These are phyloP conservation scores for Onychomys arenicola DNA, from an alignment of 2,797 vertebrate genomes.

Conservation along the genomic window DNA sequence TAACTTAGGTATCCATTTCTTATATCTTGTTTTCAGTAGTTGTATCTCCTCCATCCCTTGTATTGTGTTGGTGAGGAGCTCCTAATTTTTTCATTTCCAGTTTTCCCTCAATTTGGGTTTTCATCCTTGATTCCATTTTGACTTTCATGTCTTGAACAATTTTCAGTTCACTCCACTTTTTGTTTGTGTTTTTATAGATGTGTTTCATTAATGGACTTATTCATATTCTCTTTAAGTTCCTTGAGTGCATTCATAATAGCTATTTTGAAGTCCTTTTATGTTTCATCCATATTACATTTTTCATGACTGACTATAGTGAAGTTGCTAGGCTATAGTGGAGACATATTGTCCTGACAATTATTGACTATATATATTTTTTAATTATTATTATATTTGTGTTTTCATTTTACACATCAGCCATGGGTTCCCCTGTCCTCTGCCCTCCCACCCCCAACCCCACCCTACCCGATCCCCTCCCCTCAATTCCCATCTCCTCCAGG, in stretches of 20 bases:
- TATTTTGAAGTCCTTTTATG: neutral
- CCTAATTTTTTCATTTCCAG: neutral
- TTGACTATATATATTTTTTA: too few species aligned
- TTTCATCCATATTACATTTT: neutral
- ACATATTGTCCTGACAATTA: neutral
- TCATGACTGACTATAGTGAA: neutral
- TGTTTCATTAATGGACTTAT: neutral
- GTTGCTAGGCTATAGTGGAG: neutral
- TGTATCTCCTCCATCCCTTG: too few species aligned
- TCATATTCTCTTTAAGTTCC: neutral
- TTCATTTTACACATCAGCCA: too few species aligned
- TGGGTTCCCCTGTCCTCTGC: too few species aligned
- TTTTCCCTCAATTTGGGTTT: neutral
- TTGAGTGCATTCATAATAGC: neutral
- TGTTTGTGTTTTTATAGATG: neutral
- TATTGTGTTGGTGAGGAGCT: neutral
- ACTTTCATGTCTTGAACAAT: neutral
- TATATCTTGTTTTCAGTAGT: neutral
- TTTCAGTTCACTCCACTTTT: neutral
- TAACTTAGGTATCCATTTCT: neutral
- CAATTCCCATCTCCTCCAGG: too few species aligned
- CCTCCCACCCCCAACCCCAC: too few species aligned
- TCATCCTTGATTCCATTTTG: neutral
- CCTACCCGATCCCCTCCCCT: too few species aligned
- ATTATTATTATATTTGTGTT: too few species aligned